A percentile compares a stretch with the other conserved stretches of the same genome.
phyloP scores from a whole-genome alignment of 2,113 vertebrate species.

The Myrmecobius fasciatus region DNA sequence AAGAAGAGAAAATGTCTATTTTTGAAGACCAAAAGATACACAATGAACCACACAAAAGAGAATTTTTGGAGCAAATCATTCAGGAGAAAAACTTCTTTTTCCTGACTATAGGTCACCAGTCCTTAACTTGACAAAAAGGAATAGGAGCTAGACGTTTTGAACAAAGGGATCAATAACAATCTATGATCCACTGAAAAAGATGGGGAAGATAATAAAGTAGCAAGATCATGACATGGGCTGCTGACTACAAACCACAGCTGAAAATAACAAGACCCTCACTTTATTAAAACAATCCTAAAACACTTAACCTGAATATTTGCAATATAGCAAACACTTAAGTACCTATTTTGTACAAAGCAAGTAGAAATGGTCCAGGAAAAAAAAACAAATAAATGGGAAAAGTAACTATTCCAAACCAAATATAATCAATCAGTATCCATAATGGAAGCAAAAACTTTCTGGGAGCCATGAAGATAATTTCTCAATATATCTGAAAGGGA shows the following conservation, averaged over 20 bases:
- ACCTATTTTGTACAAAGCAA: background rate
- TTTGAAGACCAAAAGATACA: background rate
- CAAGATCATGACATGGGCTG: background rate
- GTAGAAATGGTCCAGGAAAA: background rate
- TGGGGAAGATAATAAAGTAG: background rate
- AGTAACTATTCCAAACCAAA: background rate
- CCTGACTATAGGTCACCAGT: background rate
- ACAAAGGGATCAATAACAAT: background rate
- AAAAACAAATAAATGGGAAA: background rate
- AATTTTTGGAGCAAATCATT: constrained; percentile 2
- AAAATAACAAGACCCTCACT: background rate
- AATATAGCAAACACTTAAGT: background rate
- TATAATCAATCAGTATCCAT: background rate
- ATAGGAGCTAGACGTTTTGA: constrained; percentile 14
- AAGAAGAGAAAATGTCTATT: background rate
- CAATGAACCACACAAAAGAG: background rate
- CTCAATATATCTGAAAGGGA: background rate
- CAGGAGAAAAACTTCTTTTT: constrained; percentile 31
- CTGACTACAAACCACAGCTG: no score
- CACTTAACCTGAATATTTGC: background rate
- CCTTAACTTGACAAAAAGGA: constrained; percentile 25
- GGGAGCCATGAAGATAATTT: no score
- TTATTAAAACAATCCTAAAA: background rate
- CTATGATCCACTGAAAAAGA: background rate
- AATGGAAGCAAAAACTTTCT: no score